These are phyloP conservation scores for Esox masquinongy DNA, from an alignment of 2,797 vertebrate species.

Conservation along the genomic window DNA sequence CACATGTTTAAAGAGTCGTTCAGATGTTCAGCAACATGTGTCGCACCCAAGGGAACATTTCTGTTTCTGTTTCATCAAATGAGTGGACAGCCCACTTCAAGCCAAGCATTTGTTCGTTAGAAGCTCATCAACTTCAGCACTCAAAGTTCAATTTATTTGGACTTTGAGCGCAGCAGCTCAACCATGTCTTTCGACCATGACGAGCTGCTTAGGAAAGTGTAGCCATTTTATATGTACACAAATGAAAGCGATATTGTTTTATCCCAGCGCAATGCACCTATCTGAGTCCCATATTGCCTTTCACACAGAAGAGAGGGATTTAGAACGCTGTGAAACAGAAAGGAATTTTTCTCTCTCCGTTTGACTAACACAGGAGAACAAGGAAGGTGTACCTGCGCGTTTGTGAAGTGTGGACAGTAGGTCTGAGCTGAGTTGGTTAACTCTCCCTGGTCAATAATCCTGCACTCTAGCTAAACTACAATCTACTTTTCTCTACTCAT, in stretches of 20 bases:
- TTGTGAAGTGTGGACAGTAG: background rate
- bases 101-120: no score
- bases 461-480: background rate
- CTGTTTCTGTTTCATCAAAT: no score
- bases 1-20: no score
- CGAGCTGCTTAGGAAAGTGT: no score
- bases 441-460: background rate
- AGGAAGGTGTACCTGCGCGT: background rate
- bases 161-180: no score
- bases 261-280: slow-evolving; percentile 39
- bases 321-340: slow-evolving; percentile 38
- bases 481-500: slow-evolving; percentile 10
- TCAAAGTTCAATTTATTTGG: no score
- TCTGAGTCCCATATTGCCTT: slow-evolving; percentile 58
- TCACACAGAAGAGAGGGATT: slow-evolving; percentile 58
- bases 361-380: slow-evolving; percentile 12
- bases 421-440: background rate
- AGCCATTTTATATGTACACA: no score
- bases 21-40: no score
- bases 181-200: no score
- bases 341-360: slow-evolving; percentile 54
- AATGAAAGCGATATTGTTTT: background rate
- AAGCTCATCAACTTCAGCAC: no score
- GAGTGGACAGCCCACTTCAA: no score
- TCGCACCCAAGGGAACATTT: no score